Evolutionary conservation across 1,140 invertebrate genomes (phyloP).

Genomic region (Neodiprion pinetum): DNA sequence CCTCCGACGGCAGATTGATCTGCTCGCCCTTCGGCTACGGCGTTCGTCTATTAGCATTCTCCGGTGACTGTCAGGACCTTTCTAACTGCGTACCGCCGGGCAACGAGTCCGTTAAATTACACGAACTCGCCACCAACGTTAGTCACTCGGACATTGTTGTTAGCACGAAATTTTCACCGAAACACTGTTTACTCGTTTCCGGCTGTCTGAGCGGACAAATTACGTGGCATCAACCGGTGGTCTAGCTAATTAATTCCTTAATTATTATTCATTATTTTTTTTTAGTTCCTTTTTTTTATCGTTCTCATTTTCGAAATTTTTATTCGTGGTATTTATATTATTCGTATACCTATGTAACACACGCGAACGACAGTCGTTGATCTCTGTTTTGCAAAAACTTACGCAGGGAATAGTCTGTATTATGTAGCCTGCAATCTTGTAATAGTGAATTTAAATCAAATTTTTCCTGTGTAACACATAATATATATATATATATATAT

Average conservation of each 20-base stretch:
- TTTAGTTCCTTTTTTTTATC: too few relatives aligned
- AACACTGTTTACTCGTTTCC: slow-evolving; percentile 83
- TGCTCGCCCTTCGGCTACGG: slow-evolving; percentile 90
- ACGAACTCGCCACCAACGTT: slow-evolving; percentile 73
- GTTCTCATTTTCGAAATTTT: not conserved
- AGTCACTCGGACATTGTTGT: slow-evolving; percentile 87
- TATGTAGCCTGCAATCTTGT: too few relatives aligned
- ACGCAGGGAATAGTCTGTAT: too few relatives aligned
- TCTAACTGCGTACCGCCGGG: slow-evolving; percentile 69
- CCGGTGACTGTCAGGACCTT: slow-evolving; percentile 79
- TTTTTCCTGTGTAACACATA: too few relatives aligned
- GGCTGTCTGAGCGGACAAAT: slow-evolving; percentile 88
- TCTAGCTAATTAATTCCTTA: slow-evolving; percentile 53
- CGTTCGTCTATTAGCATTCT: slow-evolving; percentile 82
- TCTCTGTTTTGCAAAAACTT: too few relatives aligned
- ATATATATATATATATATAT: too few relatives aligned
- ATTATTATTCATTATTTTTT: too few relatives aligned
- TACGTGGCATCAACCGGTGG: slow-evolving; percentile 86
- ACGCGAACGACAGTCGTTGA: too few relatives aligned
- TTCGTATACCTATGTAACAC: too few relatives aligned
- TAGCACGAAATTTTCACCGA: slow-evolving; percentile 89
- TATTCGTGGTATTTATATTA: slow-evolving; percentile 4
- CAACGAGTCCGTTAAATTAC: slow-evolving; percentile 60
- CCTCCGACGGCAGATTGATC: slow-evolving; percentile 85
- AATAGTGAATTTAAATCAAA: too few relatives aligned